Evolutionary conservation across 2,888 invertebrate genomes (phyloP), one percentile per base, ranked within the genome.

Genomic region (Conistra vaccinii): DNA sequence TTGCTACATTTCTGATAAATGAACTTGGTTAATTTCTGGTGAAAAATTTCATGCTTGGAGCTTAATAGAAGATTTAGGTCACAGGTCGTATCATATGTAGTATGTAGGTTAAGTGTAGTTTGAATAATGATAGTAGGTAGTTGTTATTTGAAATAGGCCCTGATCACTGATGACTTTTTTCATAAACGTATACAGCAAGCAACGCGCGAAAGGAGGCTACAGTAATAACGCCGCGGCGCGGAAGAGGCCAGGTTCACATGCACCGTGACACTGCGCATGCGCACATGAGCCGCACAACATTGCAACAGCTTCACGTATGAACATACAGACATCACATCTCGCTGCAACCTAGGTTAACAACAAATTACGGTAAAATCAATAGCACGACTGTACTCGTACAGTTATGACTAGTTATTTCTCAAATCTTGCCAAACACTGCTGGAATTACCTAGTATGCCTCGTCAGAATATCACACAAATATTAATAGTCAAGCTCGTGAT

Each of bases 1-100:
- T 57, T 57, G 57, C 48, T 58, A 23, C 20, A 57, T 58, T 75
- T 78, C 57, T 75, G 69, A 75, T 51, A 58, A 72, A 80, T 80
- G 72, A 61, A 70, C 12, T 39, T 35, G 20, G 3, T 55, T 23
- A 0, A 20, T 71, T 17, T n/a, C 20, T 20, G 5, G 26, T 29
- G 48, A 42, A 53, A 23, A 26, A 26, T 26, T 55, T 55, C 17
- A 9, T 48, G 29, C 29, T 29, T 2, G 65, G 10, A 62, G 29
- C 20, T 32, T 23, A 26, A 6, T 42, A 10, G 51, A 45, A 53
- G 26, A 53, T 53, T 26, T 39, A 42, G 10, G 7, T n/a, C n/a
- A n/a, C n/a, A n/a, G n/a, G n/a, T n/a, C n/a, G n/a, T n/a, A n/a
- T n/a, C n/a, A n/a, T n/a, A n/a, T 35, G 35, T 5, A 3, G 3